Conservation (phyloP, 2,113 vertebrate species). For the Corydoras sp. region DNA sequence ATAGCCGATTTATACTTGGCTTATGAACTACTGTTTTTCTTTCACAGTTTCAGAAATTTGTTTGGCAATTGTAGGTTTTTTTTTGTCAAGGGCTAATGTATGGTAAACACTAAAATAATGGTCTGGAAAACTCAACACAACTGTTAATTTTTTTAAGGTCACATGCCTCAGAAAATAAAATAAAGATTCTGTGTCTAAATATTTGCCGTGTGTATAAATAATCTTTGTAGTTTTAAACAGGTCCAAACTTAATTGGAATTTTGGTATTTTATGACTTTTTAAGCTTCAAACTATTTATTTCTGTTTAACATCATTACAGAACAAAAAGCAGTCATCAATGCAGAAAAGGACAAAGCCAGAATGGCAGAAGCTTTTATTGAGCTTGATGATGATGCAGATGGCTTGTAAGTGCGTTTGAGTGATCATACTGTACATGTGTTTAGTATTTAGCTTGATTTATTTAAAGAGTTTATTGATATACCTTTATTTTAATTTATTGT, state of each 20-base stretch:
- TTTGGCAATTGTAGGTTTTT: no score
- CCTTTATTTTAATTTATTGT: not conserved
- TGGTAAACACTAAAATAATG: no score
- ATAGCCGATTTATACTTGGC: no score
- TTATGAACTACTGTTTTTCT: no score
- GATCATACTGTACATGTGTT: conserved; percentile 1
- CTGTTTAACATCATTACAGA: conserved; percentile 60
- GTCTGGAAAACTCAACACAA: no score
- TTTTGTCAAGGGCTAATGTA: no score
- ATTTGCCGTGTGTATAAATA: no score
- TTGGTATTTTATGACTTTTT: not conserved
- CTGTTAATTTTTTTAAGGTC: no score
- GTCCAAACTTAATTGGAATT: not conserved
- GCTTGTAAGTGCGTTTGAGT: conserved; percentile 67
- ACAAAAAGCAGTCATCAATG: conserved; percentile 64
- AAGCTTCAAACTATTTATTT: not conserved
- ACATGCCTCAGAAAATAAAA: no score
- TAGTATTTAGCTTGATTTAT: not conserved
- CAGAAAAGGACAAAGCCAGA: conserved; percentile 66
- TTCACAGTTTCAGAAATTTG: no score
- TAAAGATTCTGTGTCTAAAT: no score
- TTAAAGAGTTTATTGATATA: not conserved
- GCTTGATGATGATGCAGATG: conserved; percentile 76
- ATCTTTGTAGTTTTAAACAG: not conserved
- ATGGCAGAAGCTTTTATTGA: conserved; percentile 73